Conservation (phyloP, 2,113 vertebrate genomes). For the Probosciger aterrimus region DNA sequence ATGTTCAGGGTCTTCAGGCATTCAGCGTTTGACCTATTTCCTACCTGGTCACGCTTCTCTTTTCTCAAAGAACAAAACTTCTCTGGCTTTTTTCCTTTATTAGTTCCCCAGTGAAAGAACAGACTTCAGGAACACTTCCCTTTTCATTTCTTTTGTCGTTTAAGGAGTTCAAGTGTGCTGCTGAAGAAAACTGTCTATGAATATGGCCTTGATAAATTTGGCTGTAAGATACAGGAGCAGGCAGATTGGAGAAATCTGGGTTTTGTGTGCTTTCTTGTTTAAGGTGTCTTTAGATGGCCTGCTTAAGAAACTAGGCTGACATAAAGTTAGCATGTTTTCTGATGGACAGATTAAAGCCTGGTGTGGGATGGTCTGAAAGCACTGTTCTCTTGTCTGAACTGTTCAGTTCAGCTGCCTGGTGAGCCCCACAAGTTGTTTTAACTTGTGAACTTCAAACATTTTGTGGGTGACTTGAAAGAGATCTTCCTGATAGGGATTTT, state of each 20-base stretch:
- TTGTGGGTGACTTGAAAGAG: background rate
- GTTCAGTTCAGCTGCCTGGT: background rate
- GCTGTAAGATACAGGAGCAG: fast-evolving
- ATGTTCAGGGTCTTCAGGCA: background rate
- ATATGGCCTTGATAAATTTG: background rate
- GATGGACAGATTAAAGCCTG: background rate
- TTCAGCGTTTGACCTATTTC: background rate
- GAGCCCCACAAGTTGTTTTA: background rate
- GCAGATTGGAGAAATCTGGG: background rate
- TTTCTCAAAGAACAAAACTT: background rate
- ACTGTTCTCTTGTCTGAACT: background rate
- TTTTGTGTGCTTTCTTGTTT: background rate
- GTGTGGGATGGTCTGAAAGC: background rate
- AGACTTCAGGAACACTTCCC: background rate
- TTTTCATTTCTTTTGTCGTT: background rate
- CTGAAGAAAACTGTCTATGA: background rate
- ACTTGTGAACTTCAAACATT: background rate
- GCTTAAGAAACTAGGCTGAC: background rate
- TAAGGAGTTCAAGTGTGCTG: background rate
- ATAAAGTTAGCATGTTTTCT: background rate
- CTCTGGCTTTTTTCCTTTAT: background rate
- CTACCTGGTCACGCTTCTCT: background rate
- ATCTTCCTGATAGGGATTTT: background rate
- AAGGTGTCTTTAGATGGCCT: background rate
- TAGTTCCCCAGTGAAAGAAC: background rate